Conservation (phyloP, 2,888 invertebrate species). For the Chesias legatella region DNA sequence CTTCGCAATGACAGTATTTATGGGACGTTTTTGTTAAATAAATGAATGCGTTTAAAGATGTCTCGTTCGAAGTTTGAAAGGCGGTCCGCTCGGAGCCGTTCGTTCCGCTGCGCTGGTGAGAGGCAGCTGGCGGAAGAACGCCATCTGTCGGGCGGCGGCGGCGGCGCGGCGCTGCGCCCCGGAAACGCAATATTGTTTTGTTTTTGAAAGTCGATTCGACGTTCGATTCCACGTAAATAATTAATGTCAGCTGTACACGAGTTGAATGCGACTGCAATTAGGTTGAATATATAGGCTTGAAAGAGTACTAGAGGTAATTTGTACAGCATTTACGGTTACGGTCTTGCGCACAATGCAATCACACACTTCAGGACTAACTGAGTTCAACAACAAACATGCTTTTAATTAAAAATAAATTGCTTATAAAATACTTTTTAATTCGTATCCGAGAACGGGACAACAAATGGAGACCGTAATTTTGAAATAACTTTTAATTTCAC, state of each 20-base stretch:
- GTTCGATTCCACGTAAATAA: constrained; percentile 47
- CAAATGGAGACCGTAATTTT: constrained; percentile 35
- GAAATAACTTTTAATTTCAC: constrained; percentile 29
- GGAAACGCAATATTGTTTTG: constrained; percentile 71
- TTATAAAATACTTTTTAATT: constrained; percentile 14
- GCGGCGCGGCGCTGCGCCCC: constrained; percentile 54
- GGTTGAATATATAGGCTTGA: constrained; percentile 19
- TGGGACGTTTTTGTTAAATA: constrained; percentile 26
- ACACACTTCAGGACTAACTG: constrained; percentile 34
- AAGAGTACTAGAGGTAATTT: neutral
- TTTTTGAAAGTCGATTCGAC: constrained; percentile 56
- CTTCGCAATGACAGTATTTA: constrained; percentile 36
- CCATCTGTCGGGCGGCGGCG: constrained; percentile 75
- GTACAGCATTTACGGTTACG: constrained; percentile 43
- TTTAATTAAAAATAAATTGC: constrained; percentile 13
- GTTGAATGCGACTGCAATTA: constrained; percentile 9
- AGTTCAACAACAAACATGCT: constrained; percentile 17
- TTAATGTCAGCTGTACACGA: constrained; percentile 12
- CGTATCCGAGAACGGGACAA: constrained; percentile 16
- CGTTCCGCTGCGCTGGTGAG: constrained; percentile 25
- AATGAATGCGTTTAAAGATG: constrained; percentile 24
- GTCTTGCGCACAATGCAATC: constrained; percentile 46
- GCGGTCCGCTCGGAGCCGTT: constrained; percentile 9
- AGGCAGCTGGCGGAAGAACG: constrained; percentile 77
- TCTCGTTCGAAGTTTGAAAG: constrained; percentile 10